A percentile compares a stretch with the other conserved stretches of the same genome.
These are phyloP conservation scores for Halocaridina rubra DNA, from an alignment of 2,888 invertebrate genomes.

Conservation along the genomic window DNA sequence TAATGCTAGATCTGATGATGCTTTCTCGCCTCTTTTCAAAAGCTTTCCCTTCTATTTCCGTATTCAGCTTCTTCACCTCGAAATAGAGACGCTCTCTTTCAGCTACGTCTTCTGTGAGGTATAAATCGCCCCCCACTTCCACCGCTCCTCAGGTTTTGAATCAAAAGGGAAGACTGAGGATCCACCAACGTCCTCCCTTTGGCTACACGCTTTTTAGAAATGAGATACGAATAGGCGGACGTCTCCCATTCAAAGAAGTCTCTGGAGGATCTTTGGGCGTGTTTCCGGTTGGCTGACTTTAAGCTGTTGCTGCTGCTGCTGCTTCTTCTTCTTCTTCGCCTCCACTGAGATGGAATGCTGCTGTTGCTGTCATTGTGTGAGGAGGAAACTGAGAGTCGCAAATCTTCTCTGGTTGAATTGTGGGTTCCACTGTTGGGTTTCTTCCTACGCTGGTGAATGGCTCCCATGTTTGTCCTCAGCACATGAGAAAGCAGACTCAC, in stretches of 20 bases:
- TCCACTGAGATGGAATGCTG: not conserved
- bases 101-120: constrained; percentile 14
- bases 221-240: not conserved
- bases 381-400: not conserved
- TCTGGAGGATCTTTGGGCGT: not conserved
- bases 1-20: constrained; percentile 41
- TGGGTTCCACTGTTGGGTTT: not conserved
- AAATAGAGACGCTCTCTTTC: constrained; percentile 54
- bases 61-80: constrained; percentile 49
- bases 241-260: not conserved
- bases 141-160: too few relatives aligned
- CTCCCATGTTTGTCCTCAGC: constrained; percentile 45
- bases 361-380: not conserved
- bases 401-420: not conserved
- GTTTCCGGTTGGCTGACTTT: not conserved
- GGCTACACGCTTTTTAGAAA: not conserved
- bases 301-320: not conserved
- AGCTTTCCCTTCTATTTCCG: constrained; percentile 29
- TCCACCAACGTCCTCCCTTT: not conserved
- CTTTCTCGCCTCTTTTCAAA: constrained; percentile 48
- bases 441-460: constrained; percentile 13
- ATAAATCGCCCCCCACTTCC: not conserved
- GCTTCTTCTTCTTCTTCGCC: not conserved
- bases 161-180: not conserved
- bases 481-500: constrained; percentile 58